Base-by-base conservation (phyloP, 2,797 vertebrate species). In the Rhinatrema bivittatum region DNA sequence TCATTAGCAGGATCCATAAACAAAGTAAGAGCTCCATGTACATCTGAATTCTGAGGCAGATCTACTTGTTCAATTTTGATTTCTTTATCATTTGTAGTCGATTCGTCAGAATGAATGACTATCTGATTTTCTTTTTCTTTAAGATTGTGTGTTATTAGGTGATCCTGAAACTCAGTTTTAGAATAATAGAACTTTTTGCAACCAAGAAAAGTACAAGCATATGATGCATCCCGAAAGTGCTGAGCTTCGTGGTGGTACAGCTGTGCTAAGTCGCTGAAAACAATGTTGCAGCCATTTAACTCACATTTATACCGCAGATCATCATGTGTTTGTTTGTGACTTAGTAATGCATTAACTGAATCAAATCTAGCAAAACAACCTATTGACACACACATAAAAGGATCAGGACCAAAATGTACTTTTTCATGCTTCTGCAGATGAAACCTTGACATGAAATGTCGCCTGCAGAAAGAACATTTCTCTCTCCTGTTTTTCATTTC, bases 191-290 rank as follows among this genome's bases (percentile, higher is more conserved):
- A 99, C 39, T 91, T 93, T 62, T 80, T 93, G 74, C 96, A 99
- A 18, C 87, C 87, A 8, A 76, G 62, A 26, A 81, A 83, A 6
- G 75, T 86, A 58, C 96, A 99, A 4, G 84, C 91, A 25, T 94
- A 99, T 0, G 94, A 93, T 0, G 94, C 94, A 22, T 98, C 93
- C 50, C 94, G 82, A 73, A 97, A 99, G 60, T 99, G 96, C 69
- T 98, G 94, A 10, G 96, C 94, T 72, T 99, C 96, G 0, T 99
- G 96, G 51, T 98, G 95, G 68, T 97, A 99, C 11, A 99, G 86
- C 39, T 94, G 92, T 36, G 90, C 94, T 13, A 97, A 62, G 56
- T 97, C 95, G 25, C 92, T 90, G 67, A 92, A 99, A 13, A 92
- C 88, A 24, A 94, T 78, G 10, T 81, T 88, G 37, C 96, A 99